Evolutionary conservation across 2,888 invertebrate species (phyloP).

Genomic region (Melitaea athalia): DNA sequence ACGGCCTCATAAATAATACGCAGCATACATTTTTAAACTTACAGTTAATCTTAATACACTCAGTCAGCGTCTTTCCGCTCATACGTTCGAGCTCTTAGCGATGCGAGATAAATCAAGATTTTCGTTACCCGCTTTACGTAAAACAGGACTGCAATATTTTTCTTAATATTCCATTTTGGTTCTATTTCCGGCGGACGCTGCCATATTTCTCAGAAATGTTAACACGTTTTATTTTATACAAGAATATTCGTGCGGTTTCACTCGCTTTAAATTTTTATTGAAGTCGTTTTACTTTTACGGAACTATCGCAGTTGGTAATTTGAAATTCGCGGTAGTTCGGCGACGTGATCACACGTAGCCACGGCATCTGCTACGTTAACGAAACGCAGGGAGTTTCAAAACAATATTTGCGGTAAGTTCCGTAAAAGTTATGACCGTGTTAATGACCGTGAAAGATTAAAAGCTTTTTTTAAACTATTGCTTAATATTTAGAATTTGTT

Average conservation of each 20-base stretch:
- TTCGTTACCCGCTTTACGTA: constrained; percentile 37
- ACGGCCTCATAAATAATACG: background rate
- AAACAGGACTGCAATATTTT: constrained; percentile 32
- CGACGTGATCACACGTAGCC: no score
- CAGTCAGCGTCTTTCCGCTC: constrained; percentile 22
- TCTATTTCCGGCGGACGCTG: background rate
- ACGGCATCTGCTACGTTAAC: no score
- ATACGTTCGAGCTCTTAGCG: constrained; percentile 50
- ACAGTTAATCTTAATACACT: constrained; percentile 27
- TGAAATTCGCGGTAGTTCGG: no score
- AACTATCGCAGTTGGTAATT: no score
- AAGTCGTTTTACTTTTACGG: no score
- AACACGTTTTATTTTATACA: background rate
- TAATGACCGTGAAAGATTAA: no score
- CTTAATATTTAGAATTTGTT: no score
- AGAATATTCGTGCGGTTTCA: background rate
- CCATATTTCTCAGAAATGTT: background rate
- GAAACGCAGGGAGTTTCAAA: no score
- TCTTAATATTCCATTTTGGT: constrained; percentile 31
- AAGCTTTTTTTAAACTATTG: no score
- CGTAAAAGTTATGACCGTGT: no score
- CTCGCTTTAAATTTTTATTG: background rate
- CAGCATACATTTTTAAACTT: constrained; percentile 15
- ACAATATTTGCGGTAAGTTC: no score
- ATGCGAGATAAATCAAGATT: constrained; percentile 55